Evolutionary conservation across 2,888 invertebrate species (phyloP), one percentile per base, ranked within the genome.

Genomic region (Pammene aurita): DNA sequence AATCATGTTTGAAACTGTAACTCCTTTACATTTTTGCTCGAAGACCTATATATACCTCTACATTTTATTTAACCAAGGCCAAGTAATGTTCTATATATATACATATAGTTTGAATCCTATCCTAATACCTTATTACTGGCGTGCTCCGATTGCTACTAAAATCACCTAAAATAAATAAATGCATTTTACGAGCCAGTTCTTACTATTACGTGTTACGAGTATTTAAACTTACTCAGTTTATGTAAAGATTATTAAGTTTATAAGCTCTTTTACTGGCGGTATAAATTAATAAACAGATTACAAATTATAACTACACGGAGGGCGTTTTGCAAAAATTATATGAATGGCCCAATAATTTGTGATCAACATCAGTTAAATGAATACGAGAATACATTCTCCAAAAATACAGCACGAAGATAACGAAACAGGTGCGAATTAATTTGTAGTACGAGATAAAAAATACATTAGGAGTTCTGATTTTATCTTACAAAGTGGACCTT

Each of bases 341-440:
- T 57, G 18, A 44, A 58, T 42, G 44, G n/a, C 38, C 50, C 61
- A 18, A 38, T 50, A 41, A 62, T 62, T 35, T 18, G 9, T 50
- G 50, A 62, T 62, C 18, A 50, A n/a, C 38, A 61, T 62, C 61
- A 50, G 61, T 61, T 62, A 18, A 62, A 48, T 61, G 14, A 62
- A 52, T 18, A 62, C 38, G 13, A 62, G n/a, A 38, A 48, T 61
- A 50, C n/a, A 50, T 50, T 41, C 10, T 34, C 6, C 38, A 61
- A 48, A 26, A 48, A 61, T 61, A 50, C 26, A 42, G 11, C 13
- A 38, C 61, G 18, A 50, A 41, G 50, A 41, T 35, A 64, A 44
- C 44, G 64, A 26, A 34, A 41, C 26, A 54, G 38, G 61, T 50
- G 61, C 38, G 50, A 62, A 62, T 50, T 61, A 50, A 61, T 61